These are phyloP conservation scores for Chrysolina americana DNA, from an alignment of 2,888 invertebrate species.

Conservation along the genomic window DNA sequence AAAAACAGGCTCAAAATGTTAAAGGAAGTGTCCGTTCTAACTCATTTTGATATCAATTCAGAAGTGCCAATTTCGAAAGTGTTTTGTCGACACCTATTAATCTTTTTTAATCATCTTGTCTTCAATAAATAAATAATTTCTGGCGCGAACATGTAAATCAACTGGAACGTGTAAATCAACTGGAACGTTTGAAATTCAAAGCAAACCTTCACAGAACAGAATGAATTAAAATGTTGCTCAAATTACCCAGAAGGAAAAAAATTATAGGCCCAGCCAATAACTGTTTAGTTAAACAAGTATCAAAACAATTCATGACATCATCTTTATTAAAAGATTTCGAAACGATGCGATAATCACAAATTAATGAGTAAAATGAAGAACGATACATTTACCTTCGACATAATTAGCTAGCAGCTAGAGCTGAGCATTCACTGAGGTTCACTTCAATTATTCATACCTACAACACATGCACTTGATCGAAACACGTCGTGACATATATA, in stretches of 20 bases:
- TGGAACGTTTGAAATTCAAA: not conserved
- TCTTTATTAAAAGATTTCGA: slow-evolving; percentile 24
- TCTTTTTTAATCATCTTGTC: no score
- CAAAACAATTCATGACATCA: slow-evolving; percentile 34
- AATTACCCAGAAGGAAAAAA: not conserved
- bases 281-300: not conserved
- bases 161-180: not conserved
- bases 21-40: no score
- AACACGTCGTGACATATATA: slow-evolving; percentile 10
- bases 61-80: no score
- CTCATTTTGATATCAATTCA: no score
- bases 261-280: not conserved
- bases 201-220: not conserved
- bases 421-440: slow-evolving; percentile 5
- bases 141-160: not conserved
- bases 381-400: slow-evolving; percentile 36
- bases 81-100: no score
- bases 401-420: slow-evolving; percentile 16
- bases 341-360: not conserved
- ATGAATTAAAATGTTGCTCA: not conserved
- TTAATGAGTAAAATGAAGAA: not conserved
- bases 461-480: not conserved
- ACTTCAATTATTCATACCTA: not conserved
- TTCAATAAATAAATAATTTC: not conserved
- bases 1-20: no score